A percentile compares a stretch with the other conserved stretches of the same genome.
Conservation (phyloP, 2,888 invertebrate species). For the Ptychoptera contaminata region DNA sequence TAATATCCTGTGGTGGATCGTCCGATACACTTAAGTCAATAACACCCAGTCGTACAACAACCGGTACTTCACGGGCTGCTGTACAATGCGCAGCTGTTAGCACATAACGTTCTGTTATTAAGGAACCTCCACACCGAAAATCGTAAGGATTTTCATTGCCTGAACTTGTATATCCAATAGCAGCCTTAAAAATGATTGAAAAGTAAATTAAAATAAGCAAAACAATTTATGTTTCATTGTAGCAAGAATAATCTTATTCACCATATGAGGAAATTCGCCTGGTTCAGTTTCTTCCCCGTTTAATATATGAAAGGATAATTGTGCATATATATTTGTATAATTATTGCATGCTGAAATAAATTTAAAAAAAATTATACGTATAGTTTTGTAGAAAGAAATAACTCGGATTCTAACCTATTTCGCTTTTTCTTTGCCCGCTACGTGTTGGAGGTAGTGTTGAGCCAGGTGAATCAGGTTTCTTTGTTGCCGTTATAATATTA, state of each 20-base stretch:
- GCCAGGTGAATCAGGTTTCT: too few species aligned
- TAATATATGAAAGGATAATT: slow-evolving; percentile 17
- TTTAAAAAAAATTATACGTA: neutral
- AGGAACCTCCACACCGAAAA: slow-evolving; percentile 9
- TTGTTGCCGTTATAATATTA: too few species aligned
- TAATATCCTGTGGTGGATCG: slow-evolving; percentile 4
- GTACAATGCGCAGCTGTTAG: slow-evolving; percentile 13
- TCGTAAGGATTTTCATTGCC: neutral
- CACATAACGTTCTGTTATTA: slow-evolving; percentile 9
- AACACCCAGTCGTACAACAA: slow-evolving; percentile 10
- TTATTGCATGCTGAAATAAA: neutral
- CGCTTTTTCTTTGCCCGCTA: neutral
- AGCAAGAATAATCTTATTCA: slow-evolving; percentile 16
- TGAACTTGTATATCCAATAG: slow-evolving; percentile 6
- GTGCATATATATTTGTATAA: neutral
- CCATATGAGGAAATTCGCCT: slow-evolving; percentile 26
- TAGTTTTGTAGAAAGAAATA: neutral
- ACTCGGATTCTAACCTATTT: neutral
- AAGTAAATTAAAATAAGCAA: neutral
- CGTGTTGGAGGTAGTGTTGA: neutral
- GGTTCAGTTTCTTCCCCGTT: slow-evolving; percentile 17
- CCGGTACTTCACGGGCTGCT: slow-evolving; percentile 1
- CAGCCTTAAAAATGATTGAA: slow-evolving; percentile 6
- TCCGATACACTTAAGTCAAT: slow-evolving; percentile 1
- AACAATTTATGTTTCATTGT: neutral